Evolutionary conservation across 2,888 invertebrate species (phyloP).

Genomic region (Apamea sordens): DNA sequence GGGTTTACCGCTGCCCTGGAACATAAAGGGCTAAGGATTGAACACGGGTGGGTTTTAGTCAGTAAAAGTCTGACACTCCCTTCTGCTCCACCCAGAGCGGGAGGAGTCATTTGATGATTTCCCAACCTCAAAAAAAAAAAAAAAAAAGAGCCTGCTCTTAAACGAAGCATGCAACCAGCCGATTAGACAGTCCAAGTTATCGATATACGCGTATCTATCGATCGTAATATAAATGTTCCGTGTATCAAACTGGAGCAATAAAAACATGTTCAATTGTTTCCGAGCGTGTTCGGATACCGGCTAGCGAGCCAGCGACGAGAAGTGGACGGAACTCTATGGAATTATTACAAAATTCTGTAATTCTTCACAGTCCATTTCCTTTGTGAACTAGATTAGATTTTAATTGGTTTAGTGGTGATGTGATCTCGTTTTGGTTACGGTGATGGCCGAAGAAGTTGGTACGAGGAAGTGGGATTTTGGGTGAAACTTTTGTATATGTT

Average conservation of each 20-base stretch:
- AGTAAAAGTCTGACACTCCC: no score
- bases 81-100: no score
- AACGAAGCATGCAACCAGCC: constrained; percentile 23
- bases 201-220: constrained; percentile 27
- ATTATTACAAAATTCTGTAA: constrained; percentile 52
- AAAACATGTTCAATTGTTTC: constrained; percentile 47
- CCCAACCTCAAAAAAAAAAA: no score
- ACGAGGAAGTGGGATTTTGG: background rate
- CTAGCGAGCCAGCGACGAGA: background rate
- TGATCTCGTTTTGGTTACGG: constrained; percentile 23
- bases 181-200: constrained; percentile 31
- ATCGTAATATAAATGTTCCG: constrained; percentile 13
- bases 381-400: constrained; percentile 45
- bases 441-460: background rate
- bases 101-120: no score
- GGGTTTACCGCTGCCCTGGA: no score
- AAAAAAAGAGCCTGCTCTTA: no score
- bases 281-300: constrained; percentile 31
- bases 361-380: constrained; percentile 54
- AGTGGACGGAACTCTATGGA: constrained; percentile 31
- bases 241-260: constrained; percentile 27
- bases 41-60: no score
- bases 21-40: no score
- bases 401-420: constrained; percentile 44
- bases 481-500: background rate